Evolutionary conservation across 2,888 invertebrate species (phyloP).

Genomic region (Thymelicus sylvestris): DNA sequence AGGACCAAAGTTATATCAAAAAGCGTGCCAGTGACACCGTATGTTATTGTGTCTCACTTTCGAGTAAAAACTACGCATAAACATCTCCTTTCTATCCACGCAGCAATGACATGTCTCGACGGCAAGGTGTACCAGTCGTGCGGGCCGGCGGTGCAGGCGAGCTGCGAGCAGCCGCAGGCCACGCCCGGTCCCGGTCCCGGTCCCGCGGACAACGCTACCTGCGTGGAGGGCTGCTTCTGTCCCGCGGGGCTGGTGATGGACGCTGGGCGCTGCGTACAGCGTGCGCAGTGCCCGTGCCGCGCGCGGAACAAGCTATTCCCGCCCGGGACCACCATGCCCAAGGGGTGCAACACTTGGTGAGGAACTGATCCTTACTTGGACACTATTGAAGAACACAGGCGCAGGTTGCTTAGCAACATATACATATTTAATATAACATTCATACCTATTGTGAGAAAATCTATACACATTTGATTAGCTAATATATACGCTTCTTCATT

Average conservation of each 20-base stretch:
- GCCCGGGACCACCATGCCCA: constrained; percentile 88
- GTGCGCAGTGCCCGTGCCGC: constrained; percentile 91
- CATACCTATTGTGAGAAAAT: too few relatives aligned
- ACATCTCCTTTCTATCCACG: background rate
- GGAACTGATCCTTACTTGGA: constrained; percentile 37
- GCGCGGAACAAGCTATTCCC: constrained; percentile 89
- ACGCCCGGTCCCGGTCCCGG: constrained; percentile 39
- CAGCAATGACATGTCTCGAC: constrained; percentile 91
- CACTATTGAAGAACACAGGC: too few relatives aligned
- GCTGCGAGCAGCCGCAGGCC: constrained; percentile 86
- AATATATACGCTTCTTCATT: too few relatives aligned
- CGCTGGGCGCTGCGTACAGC: constrained; percentile 89
- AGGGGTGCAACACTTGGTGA: constrained; percentile 94
- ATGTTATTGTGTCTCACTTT: too few relatives aligned
- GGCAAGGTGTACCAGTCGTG: constrained; percentile 92
- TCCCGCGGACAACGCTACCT: constrained; percentile 71
- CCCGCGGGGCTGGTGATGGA: constrained; percentile 91
- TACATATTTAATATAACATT: too few relatives aligned
- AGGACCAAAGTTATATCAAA: too few relatives aligned
- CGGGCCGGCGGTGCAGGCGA: constrained; percentile 89
- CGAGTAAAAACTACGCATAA: too few relatives aligned
- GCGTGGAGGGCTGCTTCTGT: constrained; percentile 96
- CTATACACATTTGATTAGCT: too few relatives aligned
- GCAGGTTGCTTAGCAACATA: too few relatives aligned
- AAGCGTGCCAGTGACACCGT: too few relatives aligned